Base-by-base conservation (phyloP, 2,888 invertebrate genomes). In the Dicranocentrus wangi region DNA sequence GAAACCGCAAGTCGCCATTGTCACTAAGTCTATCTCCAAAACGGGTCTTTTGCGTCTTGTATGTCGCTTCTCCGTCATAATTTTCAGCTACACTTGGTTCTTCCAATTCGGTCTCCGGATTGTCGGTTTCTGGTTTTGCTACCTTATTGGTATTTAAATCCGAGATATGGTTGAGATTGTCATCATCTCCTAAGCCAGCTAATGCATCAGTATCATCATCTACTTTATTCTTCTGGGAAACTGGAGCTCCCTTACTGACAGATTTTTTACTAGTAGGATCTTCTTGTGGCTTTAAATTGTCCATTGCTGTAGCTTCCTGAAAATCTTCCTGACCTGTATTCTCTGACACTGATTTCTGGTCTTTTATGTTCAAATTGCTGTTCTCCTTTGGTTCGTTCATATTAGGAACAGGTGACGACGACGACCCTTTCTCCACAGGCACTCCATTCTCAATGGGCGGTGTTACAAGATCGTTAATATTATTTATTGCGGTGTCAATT, bases 31-130 rank as follows among this genome's bases (percentile, higher is more conserved):
- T 47, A 47, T 47, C 17, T 10, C 15, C n/a, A 47, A 15, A 32
- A 32, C 10, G 32, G 32, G n/a, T n/a, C n/a, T n/a, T n/a, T n/a
- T 17, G 17, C 1, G 21, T 53, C 47, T 23, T 61, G 17, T 13
- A 47, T 76, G 25, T 58, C 60, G 8, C 27, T 21, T 25, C 15
- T 15, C n/a, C 42, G 55, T 43, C 79, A 43, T 79, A 25, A 19
- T 43, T 60, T 39, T 77, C 47, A 15, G 17, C 23, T 1, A 2
- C 43, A 23, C 13, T 21, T 1, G 10, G 1, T 8, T 69, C 60
- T 15, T 63, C 53, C 32, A 32, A 10, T 7, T 10, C 32, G 32
- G 32, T 32, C n/a, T 60, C 61, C 28, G 53, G n/a, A 27, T 28
- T 42, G 42, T 69, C 27, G 2, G 32, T 32, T 3, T 10, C 10